Evolutionary conservation across 2,888 invertebrate genomes (phyloP).

Genomic region (Melanargia galathea): DNA sequence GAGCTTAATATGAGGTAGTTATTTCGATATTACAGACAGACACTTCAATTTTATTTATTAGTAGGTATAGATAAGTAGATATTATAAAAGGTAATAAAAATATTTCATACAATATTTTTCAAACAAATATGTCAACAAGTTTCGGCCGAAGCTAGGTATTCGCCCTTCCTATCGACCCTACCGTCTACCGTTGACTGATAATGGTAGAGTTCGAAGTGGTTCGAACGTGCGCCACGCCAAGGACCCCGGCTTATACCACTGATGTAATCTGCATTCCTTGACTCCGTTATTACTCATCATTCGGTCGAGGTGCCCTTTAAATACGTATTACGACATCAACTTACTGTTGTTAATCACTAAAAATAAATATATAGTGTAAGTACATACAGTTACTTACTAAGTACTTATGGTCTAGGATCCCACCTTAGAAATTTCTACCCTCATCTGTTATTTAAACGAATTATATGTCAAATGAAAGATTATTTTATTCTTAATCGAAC

Average conservation of each 20-base stretch:
- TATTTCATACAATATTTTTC: background rate
- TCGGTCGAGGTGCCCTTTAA: slow-evolving; percentile 24
- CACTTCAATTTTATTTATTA: no score
- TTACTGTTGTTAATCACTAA: slow-evolving; percentile 16
- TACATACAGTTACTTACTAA: no score
- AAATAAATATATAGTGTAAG: slow-evolving; percentile 8
- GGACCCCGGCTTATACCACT: slow-evolving; percentile 31
- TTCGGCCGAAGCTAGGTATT: background rate
- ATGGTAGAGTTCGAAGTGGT: slow-evolving; percentile 11
- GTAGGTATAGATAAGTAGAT: no score
- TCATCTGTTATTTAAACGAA: no score
- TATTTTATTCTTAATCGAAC: no score
- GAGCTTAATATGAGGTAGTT: no score
- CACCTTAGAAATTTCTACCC: no score
- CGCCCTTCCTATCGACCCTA: slow-evolving; percentile 7
- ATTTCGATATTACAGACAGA: no score
- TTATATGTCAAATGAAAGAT: no score
- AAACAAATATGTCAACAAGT: background rate
- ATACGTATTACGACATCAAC: slow-evolving; percentile 13
- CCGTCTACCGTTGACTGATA: slow-evolving; percentile 28
- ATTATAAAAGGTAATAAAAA: no score
- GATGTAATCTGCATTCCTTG: slow-evolving; percentile 40
- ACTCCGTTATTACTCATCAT: slow-evolving; percentile 28
- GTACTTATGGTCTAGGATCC: no score
- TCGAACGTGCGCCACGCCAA: slow-evolving; percentile 25